Evolutionary conservation across 2,888 invertebrate species (phyloP).

Genomic region (Andrena hattorfiana): DNA sequence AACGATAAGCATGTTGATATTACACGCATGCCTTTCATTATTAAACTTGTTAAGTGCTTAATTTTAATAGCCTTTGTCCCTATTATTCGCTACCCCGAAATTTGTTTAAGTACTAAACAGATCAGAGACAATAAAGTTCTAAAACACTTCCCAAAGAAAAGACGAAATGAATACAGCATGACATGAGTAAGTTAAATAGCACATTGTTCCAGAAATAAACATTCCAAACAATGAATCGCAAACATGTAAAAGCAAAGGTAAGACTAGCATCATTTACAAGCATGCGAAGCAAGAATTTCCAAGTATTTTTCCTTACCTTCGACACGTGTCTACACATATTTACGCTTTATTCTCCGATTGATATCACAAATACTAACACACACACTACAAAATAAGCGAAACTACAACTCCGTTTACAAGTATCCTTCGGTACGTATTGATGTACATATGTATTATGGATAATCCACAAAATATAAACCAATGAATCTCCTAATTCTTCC

Average conservation of each 20-base stretch:
- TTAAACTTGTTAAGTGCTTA: constrained; percentile 5
- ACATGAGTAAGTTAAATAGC: constrained; percentile 11
- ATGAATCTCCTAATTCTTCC: constrained; percentile 24
- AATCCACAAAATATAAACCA: constrained; percentile 43
- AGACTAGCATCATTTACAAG: constrained; percentile 1
- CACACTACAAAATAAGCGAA: neutral
- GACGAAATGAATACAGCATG: constrained; percentile 14
- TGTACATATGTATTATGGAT: constrained; percentile 13
- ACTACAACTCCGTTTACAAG: constrained; percentile 15
- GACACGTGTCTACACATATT: constrained; percentile 24
- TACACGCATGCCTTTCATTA: constrained; percentile 12
- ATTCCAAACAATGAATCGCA: constrained; percentile 29
- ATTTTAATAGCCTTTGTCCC: neutral
- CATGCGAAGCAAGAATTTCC: constrained; percentile 57
- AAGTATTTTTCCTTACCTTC: constrained; percentile 67
- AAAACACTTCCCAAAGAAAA: constrained; percentile 7
- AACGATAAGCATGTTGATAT: constrained; percentile 38
- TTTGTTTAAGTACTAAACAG: neutral
- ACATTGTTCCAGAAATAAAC: constrained; percentile 40
- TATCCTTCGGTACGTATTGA: constrained; percentile 19
- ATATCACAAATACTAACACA: constrained; percentile 21
- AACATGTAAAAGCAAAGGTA: constrained; percentile 43
- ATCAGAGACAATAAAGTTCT: constrained; percentile 4
- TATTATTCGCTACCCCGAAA: constrained; percentile 16
- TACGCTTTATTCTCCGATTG: neutral